Evolutionary conservation across 2,888 invertebrate species (phyloP), one percentile per base, ranked within the genome.

Genomic region (Galeopsomyia nigrocyanea): DNA sequence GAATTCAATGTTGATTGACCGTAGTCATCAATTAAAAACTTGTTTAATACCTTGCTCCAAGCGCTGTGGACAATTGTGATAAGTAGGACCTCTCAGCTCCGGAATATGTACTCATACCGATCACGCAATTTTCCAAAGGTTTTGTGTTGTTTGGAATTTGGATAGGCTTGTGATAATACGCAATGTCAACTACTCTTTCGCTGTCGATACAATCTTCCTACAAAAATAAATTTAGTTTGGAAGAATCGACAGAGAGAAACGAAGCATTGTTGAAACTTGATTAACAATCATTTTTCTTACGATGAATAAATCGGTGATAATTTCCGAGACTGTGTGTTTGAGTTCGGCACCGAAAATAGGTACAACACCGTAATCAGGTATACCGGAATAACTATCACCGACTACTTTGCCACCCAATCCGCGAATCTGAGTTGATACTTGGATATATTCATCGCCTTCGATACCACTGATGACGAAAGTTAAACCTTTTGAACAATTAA

Each of bases 71-170:
- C 51, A 96, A 85, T 49, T 90, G 89, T 71, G 91, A 90, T 0
- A 97, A 88, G 80, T 92, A 95, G 22, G 90, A 90, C 31, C 95
- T 87, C 87, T 96, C 95, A 10, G 90, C 87, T 0, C 92, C 92
- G 14, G 89, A 87, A 84, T 95, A 96, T 0, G 92, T 91, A 79
- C 95, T 96, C 76, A 95, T 90, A 13, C 94, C 93, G 68, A 96
- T 90, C 0, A 95, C 94, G 79, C 94, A 94, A 56, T 90, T 91
- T 0, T 83, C 79, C 21, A 97, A 86, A 0, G 91, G 92, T 66
- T 87, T 85, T 0, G 85, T 81, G 0, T 87, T 80, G 10, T 87
- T 84, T 0, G 88, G 86, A 31, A 90, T 80, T 0, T 89, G 88
- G 58, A 93, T 88, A 0, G 94, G 93, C 19, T 89, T 88, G 82